Evolutionary conservation across 2,888 invertebrate genomes (phyloP).

Genomic region (Cenopis cana): DNA sequence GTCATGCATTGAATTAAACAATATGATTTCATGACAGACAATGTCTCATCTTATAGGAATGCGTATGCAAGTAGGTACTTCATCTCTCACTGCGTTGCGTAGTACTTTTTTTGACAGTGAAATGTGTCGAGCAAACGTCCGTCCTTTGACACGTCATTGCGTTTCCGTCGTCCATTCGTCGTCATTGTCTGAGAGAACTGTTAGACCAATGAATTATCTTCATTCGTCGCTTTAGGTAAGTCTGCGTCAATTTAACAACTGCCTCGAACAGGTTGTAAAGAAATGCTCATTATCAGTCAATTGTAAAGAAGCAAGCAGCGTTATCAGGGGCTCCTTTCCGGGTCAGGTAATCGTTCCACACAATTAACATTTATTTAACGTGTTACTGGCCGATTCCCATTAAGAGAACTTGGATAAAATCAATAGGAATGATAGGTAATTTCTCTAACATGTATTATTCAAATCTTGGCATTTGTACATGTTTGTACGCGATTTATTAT

Average conservation of each 20-base stretch:
- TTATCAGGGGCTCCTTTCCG: constrained; percentile 62
- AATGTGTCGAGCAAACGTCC: constrained; percentile 33
- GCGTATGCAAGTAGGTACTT: constrained; percentile 1
- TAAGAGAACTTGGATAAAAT: constrained; percentile 30
- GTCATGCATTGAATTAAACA: no score
- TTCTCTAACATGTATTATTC: constrained; percentile 25
- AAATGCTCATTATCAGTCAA: constrained; percentile 53
- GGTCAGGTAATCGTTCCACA: constrained; percentile 63
- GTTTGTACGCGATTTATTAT: not conserved
- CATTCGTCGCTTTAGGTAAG: constrained; percentile 28
- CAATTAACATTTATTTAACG: constrained; percentile 51
- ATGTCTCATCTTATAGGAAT: not conserved
- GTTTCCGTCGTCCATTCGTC: constrained; percentile 13
- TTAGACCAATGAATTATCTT: constrained; percentile 37
- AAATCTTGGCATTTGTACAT: constrained; percentile 15
- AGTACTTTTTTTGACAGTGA: constrained; percentile 42
- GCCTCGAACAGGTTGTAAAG: constrained; percentile 45
- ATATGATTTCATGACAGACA: no score
- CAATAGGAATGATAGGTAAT: constrained; percentile 30
- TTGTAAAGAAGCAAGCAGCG: constrained; percentile 49
- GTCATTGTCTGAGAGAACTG: constrained; percentile 37
- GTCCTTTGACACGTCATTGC: constrained; percentile 34
- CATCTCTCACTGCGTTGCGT: constrained; percentile 32
- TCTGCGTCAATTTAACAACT: constrained; percentile 40
- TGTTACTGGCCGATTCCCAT: constrained; percentile 21